Conservation (phyloP, 1,140 invertebrate genomes). For the Penaeus japonicus region DNA sequence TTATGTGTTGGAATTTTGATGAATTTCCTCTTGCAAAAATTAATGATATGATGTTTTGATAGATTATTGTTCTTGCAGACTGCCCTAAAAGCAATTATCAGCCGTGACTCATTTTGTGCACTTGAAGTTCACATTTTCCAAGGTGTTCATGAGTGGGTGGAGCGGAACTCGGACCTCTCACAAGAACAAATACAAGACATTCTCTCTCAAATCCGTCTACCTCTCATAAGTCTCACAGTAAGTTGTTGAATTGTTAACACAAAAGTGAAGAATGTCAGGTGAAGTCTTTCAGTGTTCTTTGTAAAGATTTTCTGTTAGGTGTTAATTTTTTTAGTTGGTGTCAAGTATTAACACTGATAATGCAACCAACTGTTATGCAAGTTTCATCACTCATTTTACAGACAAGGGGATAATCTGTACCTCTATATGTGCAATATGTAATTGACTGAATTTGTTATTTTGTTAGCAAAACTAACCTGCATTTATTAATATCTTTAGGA, state of each 20-base stretch:
- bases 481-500: slow-evolving; percentile 75
- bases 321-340: no score
- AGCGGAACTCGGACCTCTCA: slow-evolving; percentile 75
- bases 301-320: no score
- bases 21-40: no score
- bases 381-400: no score
- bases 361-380: no score
- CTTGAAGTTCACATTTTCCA: slow-evolving; percentile 94
- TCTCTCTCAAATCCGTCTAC: slow-evolving; percentile 75
- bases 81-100: slow-evolving; percentile 78
- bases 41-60: no score
- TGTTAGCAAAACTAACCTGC: no score
- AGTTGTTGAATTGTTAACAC: not conserved
- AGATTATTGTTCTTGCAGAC: slow-evolving; percentile 67
- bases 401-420: no score
- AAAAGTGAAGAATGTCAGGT: not conserved
- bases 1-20: no score
- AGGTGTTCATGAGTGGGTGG: slow-evolving; percentile 86
- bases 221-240: slow-evolving; percentile 74
- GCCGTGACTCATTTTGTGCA: slow-evolving; percentile 94
- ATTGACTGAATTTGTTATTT: no score
- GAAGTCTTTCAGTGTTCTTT: not conserved
- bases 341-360: no score
- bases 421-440: no score
- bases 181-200: slow-evolving; percentile 60